Evolutionary conservation across 23 tunicate genomes (phyloP), one percentile per base, ranked within the genome.

Genomic region (Trididemnum clinides): DNA sequence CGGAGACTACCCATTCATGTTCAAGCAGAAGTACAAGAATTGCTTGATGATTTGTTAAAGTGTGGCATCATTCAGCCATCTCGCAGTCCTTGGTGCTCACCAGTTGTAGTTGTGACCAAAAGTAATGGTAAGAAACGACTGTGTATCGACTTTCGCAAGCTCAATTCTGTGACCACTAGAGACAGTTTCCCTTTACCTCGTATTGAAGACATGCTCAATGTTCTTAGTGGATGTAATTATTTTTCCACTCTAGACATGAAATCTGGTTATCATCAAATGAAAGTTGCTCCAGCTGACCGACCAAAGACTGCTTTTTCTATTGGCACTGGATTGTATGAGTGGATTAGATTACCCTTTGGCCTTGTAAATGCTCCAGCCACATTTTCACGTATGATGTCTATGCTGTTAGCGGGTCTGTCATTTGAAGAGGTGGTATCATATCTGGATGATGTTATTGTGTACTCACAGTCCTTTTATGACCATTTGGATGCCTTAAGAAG

Each of bases 331-430:
- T 39, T 78, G 3, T 34, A 34, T 57, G 69, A 78, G 57, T 78
- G 51, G 51, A 78, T 34, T 5, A 28, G 51, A 3, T 22, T 39
- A 21, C 69, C 69, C 2, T 51, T 72, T 28, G 82, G 87, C 7
- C 57, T 88, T 1, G 51, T 21, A 7, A 87, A 88, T 57, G 77
- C 92, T 12, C 71, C 92, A 32, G 92, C 92, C 20, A 66, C 72
- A 0, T 88, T 88, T 72, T 64, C 49, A 12, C 34, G 81, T 3
- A 27, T 88, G 35, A 87, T 83, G 88, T 32, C 50, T 30, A 23
- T 6, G 23, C 3, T 78, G 3, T 27, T 78, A 4, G 36, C 28
- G 15, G 69, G 66, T n/a, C 22, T 66, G 7, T 66, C 23, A 3
- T 78, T n/a, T n/a, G 54, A 78, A 78, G 84, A 54, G 18, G 66